Base-by-base conservation (phyloP, 2,113 vertebrate genomes). In the Oxyura jamaicensis region DNA sequence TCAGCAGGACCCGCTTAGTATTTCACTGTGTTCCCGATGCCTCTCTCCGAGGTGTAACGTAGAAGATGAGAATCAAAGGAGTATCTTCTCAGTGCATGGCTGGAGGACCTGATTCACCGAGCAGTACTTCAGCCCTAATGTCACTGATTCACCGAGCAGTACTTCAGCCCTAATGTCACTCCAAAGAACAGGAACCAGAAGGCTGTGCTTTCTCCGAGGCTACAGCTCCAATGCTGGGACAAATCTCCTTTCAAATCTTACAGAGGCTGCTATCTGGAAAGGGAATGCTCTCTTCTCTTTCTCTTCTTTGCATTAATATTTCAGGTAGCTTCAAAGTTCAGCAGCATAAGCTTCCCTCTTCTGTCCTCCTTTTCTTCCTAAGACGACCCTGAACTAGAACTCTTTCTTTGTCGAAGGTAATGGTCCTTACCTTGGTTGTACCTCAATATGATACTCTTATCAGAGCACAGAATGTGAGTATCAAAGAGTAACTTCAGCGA, bases 61-160 rank as follows among this genome's bases (percentile, higher is more conserved):
- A 18, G 3, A 36, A 8, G 6, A n/a, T 11, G 33, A 39, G 25
- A 31, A 55, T n/a, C 46, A 19, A 48, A 13, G 29, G 5, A 11
- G 3, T 13, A 15, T 60, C 58, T 91, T 35, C 62, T 68, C 36
- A 18, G 2, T 7, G 36, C 12, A 2, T 17, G 15, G 33, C 3
- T n/a, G 14, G 31, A 52, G 41, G 16, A 5, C 11, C 26, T 20
- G 42, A 16, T 35, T 75, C 28, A 20, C 16, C 4, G 3, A 46
- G 31, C 3, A 0, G 1, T n/a, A 20, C 25, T 86, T 36, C 48
- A 52, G 35, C 22, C 48, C 52, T 29, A 11, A 5, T 6, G 4
- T 18, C 7, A 2, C 48, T 73, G 42, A 16, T 35, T 75, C 28
- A 20, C 16, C 4, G 3, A 46, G 31, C 3, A 0, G 1, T n/a